Conservation (phyloP, 2,888 invertebrate genomes). For the Morpho achilles region DNA sequence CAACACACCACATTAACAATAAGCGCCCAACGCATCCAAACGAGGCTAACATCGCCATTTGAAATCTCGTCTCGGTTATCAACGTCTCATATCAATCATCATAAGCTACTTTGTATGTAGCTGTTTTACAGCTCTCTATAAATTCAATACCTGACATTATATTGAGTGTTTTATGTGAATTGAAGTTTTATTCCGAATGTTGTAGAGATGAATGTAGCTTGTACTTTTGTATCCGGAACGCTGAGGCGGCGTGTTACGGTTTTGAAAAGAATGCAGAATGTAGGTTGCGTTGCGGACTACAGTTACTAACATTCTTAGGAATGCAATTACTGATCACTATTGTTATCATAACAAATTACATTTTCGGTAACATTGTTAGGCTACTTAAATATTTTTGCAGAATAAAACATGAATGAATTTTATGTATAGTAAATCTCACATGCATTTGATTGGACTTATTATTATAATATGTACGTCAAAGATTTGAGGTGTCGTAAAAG, state of each 20-base stretch:
- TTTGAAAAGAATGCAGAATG: constrained; percentile 78
- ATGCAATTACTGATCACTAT: constrained; percentile 57
- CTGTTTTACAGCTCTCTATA: constrained; percentile 67
- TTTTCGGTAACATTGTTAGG: constrained; percentile 9
- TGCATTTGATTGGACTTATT: no score
- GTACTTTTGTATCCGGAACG: constrained; percentile 69
- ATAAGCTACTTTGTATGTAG: constrained; percentile 37
- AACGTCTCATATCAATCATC: constrained; percentile 48
- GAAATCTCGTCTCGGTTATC: constrained; percentile 35
- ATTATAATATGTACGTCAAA: no score
- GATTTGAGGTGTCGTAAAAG: no score
- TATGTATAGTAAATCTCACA: no score
- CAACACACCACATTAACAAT: constrained; percentile 11
- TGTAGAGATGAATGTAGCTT: constrained; percentile 64
- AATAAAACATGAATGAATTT: background rate
- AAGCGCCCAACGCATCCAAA: constrained; percentile 7
- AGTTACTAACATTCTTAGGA: constrained; percentile 68
- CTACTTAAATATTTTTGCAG: constrained; percentile 1
- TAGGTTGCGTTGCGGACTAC: constrained; percentile 75
- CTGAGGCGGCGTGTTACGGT: constrained; percentile 76
- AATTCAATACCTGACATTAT: constrained; percentile 61
- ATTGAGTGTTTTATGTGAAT: constrained; percentile 48
- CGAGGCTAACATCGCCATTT: constrained; percentile 12
- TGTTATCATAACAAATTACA: constrained; percentile 44
- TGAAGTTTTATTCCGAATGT: constrained; percentile 54